Evolutionary conservation across 2,888 invertebrate species (phyloP).

Genomic region (Geotrupes spiniger): DNA sequence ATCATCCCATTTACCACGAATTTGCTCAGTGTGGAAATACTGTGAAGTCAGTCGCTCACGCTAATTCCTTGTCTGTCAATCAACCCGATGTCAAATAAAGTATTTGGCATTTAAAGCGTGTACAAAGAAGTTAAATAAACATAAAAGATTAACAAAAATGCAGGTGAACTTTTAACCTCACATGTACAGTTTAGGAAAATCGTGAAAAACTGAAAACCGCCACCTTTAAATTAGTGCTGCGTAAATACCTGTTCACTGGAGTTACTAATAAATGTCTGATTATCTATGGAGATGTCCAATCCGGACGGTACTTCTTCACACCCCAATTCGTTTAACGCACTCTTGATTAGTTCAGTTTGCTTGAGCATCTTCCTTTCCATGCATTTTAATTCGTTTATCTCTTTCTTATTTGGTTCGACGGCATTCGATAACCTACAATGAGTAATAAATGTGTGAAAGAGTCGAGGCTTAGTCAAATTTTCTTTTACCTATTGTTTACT

Average conservation of each 20-base stretch:
- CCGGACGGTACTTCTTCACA: slow-evolving; percentile 86
- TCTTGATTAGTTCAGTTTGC: slow-evolving; percentile 79
- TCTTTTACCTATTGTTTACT: slow-evolving; percentile 40
- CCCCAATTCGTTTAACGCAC: slow-evolving; percentile 81
- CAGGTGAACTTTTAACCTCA: too few relatives aligned
- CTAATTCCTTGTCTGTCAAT: too few relatives aligned
- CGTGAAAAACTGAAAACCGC: too few relatives aligned
- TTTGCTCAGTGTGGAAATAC: background rate
- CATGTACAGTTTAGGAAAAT: too few relatives aligned
- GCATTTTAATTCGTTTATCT: slow-evolving; percentile 76
- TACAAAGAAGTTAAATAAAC: too few relatives aligned
- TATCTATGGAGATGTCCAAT: slow-evolving; percentile 66
- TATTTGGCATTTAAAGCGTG: too few relatives aligned
- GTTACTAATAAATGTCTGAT: slow-evolving; percentile 62
- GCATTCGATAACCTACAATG: slow-evolving; percentile 16
- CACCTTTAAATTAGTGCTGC: too few relatives aligned
- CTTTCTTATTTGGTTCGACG: slow-evolving; percentile 54
- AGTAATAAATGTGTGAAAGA: too few relatives aligned
- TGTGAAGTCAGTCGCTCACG: too few relatives aligned
- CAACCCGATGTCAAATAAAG: too few relatives aligned
- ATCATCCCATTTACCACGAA: slow-evolving; percentile 5
- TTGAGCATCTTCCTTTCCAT: slow-evolving; percentile 79
- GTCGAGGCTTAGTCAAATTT: too few relatives aligned
- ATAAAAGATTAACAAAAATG: too few relatives aligned
- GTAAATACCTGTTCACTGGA: slow-evolving; percentile 66